A percentile compares a stretch with the other conserved stretches of the same genome.
These are phyloP conservation scores for Gryon sp. DNA, from an alignment of 1,140 invertebrate species.

Conservation along the genomic window DNA sequence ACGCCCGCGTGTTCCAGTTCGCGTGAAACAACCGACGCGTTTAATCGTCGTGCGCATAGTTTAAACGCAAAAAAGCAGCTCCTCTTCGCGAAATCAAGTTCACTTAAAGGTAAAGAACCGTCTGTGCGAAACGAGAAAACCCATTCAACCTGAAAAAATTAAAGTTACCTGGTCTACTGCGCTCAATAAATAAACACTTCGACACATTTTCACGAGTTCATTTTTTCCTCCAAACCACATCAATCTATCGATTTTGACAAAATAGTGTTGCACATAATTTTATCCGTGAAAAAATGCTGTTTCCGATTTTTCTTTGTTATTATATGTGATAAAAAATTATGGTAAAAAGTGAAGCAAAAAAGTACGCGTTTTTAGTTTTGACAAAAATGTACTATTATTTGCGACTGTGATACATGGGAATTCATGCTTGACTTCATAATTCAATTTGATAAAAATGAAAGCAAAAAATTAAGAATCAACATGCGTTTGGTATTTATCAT, in stretches of 20 bases:
- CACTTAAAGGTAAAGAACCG: slow-evolving; percentile 9
- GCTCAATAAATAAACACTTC: slow-evolving; percentile 28
- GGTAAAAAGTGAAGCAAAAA: too few relatives aligned
- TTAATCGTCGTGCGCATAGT: slow-evolving; percentile 11
- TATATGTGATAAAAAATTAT: too few relatives aligned
- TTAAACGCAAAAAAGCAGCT: slow-evolving; percentile 4
- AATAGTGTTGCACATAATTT: too few relatives aligned
- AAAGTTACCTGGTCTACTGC: slow-evolving; percentile 29
- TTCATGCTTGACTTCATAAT: too few relatives aligned
- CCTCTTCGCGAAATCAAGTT: slow-evolving; percentile 7
- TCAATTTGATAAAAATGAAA: too few relatives aligned
- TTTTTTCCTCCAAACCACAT: background rate
- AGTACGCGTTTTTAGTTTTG: too few relatives aligned
- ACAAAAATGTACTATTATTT: too few relatives aligned
- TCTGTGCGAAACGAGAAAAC: slow-evolving; percentile 18
- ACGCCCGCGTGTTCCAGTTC: slow-evolving; percentile 30
- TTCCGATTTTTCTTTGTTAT: too few relatives aligned
- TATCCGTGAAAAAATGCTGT: too few relatives aligned
- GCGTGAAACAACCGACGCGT: slow-evolving; percentile 4
- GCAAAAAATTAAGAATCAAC: too few relatives aligned
- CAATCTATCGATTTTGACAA: background rate
- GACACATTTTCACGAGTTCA: background rate
- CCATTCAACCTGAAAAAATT: slow-evolving; percentile 27
- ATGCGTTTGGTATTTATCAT: too few relatives aligned
- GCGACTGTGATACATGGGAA: too few relatives aligned